Evolutionary conservation across 2,888 invertebrate species (phyloP).

Genomic region (Plebejus melissa): DNA sequence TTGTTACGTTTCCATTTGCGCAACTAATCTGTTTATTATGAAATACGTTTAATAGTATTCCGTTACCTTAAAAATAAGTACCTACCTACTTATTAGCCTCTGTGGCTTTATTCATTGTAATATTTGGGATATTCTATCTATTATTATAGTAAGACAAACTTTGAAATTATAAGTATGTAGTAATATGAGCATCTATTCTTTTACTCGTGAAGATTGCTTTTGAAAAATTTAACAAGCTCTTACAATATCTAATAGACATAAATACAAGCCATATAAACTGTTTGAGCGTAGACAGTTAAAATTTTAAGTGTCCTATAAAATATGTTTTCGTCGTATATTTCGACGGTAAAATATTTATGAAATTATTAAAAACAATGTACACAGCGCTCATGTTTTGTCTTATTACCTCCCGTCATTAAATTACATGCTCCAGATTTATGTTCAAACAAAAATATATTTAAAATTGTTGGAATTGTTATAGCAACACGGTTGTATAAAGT

Average conservation of each 20-base stretch:
- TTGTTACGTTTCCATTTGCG: too few relatives aligned
- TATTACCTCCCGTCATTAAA: not conserved
- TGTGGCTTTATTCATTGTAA: too few relatives aligned
- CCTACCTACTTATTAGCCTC: too few relatives aligned
- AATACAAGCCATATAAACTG: not conserved
- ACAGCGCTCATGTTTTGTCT: not conserved
- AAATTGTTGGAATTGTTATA: too few relatives aligned
- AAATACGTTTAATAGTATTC: too few relatives aligned
- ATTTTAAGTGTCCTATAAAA: not conserved
- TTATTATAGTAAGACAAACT: too few relatives aligned
- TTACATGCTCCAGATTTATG: not conserved
- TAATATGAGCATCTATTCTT: not conserved
- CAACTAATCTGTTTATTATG: too few relatives aligned
- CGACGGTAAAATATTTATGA: slow-evolving; percentile 10
- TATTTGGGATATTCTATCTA: too few relatives aligned
- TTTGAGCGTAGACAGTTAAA: not conserved
- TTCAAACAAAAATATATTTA: not conserved
- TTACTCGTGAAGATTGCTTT: not conserved
- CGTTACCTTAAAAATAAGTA: too few relatives aligned
- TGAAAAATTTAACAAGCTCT: not conserved
- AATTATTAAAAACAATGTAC: not conserved
- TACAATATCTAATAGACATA: not conserved
- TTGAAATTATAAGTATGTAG: too few relatives aligned
- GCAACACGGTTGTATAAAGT: too few relatives aligned
- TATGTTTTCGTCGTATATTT: slow-evolving; percentile 9